Evolutionary conservation across 2,888 invertebrate species (phyloP), one percentile per base, ranked within the genome.

Genomic region (Polyploca ridens): DNA sequence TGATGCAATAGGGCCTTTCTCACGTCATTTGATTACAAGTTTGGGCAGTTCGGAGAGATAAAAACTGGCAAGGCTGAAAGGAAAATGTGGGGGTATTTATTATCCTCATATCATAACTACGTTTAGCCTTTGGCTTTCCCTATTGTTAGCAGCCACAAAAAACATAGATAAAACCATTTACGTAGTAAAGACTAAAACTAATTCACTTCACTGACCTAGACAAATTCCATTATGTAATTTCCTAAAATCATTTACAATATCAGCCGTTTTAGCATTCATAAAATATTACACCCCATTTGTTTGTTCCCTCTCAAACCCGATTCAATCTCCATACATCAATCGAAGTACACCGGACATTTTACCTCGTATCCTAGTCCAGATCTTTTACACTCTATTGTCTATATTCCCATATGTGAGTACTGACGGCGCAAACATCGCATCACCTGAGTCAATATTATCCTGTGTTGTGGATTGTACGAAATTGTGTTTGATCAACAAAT

Each of bases 401-500:
- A 63, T 49, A 65, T 60, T 19, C 19, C 54, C 54, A 7, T 63
- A 69, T 63, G 62, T 62, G 58, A 58, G 62, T 59, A 64, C 58
- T 63, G 67, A 64, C 62, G 19, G 38, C 49, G 62, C 64, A 58
- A 54, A 54, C 54, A 65, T 62, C 49, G 58, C 65, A 71, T 73
- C 78, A 79, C 78, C 79, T 78, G 74, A 66, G 65, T 74, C 75
- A 81, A 81, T 69, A 71, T 16, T 69, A 64, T 68, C 66, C 66
- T 62, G 64, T 44, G 68, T 66, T 66, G 64, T 64, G 62, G 66
- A 63, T 63, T 64, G 65, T 62, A 65, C 68, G 66, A 62, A 69
- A 71, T 73, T 73, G 70, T 77, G 64, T 76, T 76, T 75, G 66
- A 64, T 27, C 64, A 70, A 68, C 65, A 72, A 72, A 79, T 72